Conservation (phyloP, 2,888 invertebrate genomes). For the Cryptops parisi region DNA sequence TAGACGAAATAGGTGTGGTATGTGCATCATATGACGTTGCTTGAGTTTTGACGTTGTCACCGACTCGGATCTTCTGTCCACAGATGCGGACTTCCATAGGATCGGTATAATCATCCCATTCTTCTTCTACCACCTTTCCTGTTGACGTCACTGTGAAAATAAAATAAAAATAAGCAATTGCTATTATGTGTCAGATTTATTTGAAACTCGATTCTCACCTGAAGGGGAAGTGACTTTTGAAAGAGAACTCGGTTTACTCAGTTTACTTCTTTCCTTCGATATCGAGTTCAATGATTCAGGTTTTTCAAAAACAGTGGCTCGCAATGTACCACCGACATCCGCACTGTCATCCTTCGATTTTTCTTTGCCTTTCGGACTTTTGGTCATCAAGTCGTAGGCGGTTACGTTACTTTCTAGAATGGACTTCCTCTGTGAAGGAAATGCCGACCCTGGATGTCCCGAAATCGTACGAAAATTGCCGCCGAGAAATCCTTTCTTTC, state of each 20-base stretch:
- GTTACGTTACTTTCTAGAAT: conserved; percentile 16
- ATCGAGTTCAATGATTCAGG: too few species aligned
- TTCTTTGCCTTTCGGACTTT: neutral
- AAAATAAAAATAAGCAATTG: too few species aligned
- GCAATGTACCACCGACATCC: too few species aligned
- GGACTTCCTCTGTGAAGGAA: conserved; percentile 12
- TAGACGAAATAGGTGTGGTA: neutral
- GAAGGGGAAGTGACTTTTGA: neutral
- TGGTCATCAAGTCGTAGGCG: conserved; percentile 17
- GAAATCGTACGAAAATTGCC: conserved; percentile 2
- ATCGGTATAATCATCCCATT: conserved; percentile 11
- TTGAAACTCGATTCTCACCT: too few species aligned
- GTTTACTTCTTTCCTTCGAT: too few species aligned
- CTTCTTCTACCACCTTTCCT: conserved; percentile 8
- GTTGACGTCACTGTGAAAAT: too few species aligned
- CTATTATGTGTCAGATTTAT: too few species aligned
- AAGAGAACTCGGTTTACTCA: too few species aligned
- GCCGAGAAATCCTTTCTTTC: neutral
- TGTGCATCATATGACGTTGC: neutral
- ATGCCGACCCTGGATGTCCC: neutral
- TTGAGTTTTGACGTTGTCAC: neutral
- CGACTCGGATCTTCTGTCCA: conserved; percentile 8
- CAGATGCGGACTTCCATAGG: conserved; percentile 9
- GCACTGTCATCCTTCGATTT: neutral
- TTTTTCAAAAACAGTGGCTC: too few species aligned